phyloP scores from a whole-genome alignment of 2,797 vertebrate genomes.

The Erithacus rubecula region DNA sequence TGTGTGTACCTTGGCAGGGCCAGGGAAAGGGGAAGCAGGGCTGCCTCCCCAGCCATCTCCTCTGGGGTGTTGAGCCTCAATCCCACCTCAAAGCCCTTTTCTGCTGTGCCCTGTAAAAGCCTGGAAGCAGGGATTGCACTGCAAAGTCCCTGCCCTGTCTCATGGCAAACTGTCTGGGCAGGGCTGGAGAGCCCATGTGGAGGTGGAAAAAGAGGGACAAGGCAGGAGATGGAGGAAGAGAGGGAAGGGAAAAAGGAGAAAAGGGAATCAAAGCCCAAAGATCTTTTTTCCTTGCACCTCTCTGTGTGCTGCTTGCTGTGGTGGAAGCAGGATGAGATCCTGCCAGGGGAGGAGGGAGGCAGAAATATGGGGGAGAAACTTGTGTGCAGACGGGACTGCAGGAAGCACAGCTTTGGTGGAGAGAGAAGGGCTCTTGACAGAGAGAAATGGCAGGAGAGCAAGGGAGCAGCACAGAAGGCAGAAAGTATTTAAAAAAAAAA shows the following conservation, averaged over 20 bases:
- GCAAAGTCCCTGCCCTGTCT: background rate
- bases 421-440: background rate
- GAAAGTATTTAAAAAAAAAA: background rate
- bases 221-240: background rate
- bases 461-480: background rate
- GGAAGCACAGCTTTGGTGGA: fast-evolving
- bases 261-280: background rate
- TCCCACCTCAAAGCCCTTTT: background rate
- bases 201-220: background rate
- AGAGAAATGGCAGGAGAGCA: background rate
- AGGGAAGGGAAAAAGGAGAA: background rate
- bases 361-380: background rate
- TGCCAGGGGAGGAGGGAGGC: background rate
- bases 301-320: fast-evolving
- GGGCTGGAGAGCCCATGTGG: background rate
- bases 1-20: background rate
- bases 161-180: fast-evolving
- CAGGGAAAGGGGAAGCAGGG: background rate
- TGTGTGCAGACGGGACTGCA: background rate
- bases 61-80: background rate
- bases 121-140: background rate
- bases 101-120: background rate
- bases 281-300: background rate
- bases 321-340: background rate
- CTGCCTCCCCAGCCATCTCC: background rate